Base-by-base conservation (phyloP, 2,888 invertebrate genomes). In the Drosophila barbarae region DNA sequence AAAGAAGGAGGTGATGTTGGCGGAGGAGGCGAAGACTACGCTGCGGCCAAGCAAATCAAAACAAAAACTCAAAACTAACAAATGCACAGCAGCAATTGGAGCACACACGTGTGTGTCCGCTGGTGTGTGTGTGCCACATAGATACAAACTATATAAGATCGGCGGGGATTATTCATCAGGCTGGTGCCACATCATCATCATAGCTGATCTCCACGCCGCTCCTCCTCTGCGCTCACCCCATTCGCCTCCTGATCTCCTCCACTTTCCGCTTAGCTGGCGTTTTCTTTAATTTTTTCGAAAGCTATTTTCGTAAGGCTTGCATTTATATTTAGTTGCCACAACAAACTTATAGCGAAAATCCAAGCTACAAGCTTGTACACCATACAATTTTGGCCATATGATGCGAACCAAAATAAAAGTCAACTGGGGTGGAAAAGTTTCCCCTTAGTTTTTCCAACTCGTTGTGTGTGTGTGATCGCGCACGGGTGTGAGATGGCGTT, bases 281-380 rank as follows among this genome's bases (percentile, higher is more conserved):
- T 56, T 64, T 58, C 15, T 74, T 50, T 72, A 60, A 68, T 80
- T 72, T 42, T 26, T n/a, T 26, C 67, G 38, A 56, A 63, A 55
- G 76, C 71, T 84, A 84, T 80, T 84, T 82, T 80, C 68, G 85
- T 76, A 82, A 76, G 82, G 83, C 85, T 68, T 80, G 85, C 66
- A 68, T 79, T 76, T 80, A 82, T 84, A 82, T 80, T 79, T 76
- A 83, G 83, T 74, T 44, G 55, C 65, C 66, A 73, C 69, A 83
- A 52, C 72, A 67, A 79, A 69, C 78, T 69, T 55, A 65, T 72
- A 68, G 76, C 83, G 69, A 82, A 84, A 84, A 75, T 66, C 61
- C 73, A 67, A 74, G 66, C 49, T 21, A 54, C 71, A 71, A 77
- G 72, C 41, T 61, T 61, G 60, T 61, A 50, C 64, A 23, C 21